These are phyloP conservation scores for Sterna hirundo DNA, from an alignment of 2,113 vertebrate species.

Conservation along the genomic window DNA sequence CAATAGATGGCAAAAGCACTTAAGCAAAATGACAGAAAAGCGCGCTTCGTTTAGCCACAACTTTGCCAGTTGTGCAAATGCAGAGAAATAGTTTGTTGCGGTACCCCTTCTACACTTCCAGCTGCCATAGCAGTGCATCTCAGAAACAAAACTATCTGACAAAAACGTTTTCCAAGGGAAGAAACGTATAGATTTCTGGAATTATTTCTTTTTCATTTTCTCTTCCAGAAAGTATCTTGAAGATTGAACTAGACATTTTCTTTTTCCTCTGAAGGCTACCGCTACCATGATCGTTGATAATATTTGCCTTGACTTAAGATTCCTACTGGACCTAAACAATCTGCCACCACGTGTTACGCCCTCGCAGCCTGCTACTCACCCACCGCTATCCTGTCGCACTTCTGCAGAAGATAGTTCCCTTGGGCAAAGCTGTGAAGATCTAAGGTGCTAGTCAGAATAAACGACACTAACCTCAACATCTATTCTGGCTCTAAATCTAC, in stretches of 20 bases:
- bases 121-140: not conserved
- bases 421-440: not conserved
- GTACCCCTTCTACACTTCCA: not conserved
- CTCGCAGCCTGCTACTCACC: not conserved
- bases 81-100: not conserved
- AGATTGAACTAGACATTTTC: not conserved
- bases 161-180: not conserved
- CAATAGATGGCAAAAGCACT: conserved; percentile 23
- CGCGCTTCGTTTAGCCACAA: not conserved
- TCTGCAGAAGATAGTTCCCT: not conserved
- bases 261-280: not conserved
- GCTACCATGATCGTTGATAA: not conserved
- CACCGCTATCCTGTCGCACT: not conserved
- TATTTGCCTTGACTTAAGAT: not conserved
- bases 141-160: not conserved
- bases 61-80: not conserved
- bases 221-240: not conserved
- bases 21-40: not conserved
- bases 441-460: not conserved
- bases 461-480: not conserved
- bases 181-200: not conserved
- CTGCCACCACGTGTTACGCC: accelerated
- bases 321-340: not conserved
- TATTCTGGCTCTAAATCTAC: not conserved
- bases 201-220: not conserved